Evolutionary conservation across 1,140 invertebrate species (phyloP).

Genomic region (Gryllus bimaculatus): DNA sequence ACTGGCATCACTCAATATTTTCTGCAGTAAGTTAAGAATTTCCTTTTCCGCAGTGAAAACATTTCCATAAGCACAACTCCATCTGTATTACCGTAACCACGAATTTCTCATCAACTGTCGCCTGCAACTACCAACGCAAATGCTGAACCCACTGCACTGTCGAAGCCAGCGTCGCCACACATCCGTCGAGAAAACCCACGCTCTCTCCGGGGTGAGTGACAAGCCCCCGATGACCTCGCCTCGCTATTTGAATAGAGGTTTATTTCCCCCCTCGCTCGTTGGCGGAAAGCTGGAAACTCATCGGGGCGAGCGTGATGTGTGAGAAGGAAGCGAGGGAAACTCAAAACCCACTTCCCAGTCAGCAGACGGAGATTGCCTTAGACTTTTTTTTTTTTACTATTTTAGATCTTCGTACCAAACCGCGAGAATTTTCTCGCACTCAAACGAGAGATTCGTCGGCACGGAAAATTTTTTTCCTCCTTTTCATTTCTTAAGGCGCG

Average conservation of each 20-base stretch:
- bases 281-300: background rate
- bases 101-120: no score
- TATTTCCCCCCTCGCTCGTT: background rate
- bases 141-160: no score
- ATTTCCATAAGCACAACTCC: no score
- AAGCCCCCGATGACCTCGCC: background rate
- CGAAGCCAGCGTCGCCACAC: no score
- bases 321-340: background rate
- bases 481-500: background rate
- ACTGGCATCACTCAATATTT: no score
- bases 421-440: background rate
- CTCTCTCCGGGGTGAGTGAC: background rate
- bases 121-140: no score
- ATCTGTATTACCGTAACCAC: no score
- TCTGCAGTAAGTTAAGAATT: no score
- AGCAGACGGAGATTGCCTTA: background rate
- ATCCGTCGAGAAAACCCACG: no score
- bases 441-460: background rate
- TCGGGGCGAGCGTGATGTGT: background rate
- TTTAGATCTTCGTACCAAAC: background rate
- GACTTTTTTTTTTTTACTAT: background rate
- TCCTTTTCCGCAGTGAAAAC: no score
- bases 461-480: background rate
- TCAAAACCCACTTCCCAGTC: background rate
- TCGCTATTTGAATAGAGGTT: background rate